Percentiles rank a stretch among this genome's conserved stretches.
These are phyloP conservation scores for Lypha dubia DNA, from an alignment of 2,888 invertebrate species.

Conservation along the genomic window DNA sequence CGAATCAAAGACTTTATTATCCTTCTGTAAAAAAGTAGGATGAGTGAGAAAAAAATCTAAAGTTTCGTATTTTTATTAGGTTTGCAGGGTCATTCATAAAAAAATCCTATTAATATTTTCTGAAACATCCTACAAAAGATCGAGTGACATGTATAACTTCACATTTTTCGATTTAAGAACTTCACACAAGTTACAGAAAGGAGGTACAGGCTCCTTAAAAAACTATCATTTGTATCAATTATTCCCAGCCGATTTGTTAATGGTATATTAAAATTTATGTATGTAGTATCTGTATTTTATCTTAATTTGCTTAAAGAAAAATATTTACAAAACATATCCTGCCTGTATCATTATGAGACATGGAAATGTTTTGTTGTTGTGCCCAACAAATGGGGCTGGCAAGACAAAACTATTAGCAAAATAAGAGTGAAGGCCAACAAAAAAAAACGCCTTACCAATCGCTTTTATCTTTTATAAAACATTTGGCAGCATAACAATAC, in stretches of 20 bases:
- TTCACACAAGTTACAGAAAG: too few relatives aligned
- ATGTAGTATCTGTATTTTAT: conserved; percentile 1
- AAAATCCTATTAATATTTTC: too few relatives aligned
- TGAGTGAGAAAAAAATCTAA: too few relatives aligned
- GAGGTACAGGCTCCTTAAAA: neutral
- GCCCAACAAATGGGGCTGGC: neutral
- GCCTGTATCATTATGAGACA: neutral
- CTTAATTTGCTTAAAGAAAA: conserved; percentile 8
- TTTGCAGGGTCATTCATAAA: too few relatives aligned
- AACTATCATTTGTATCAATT: neutral
- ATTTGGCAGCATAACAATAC: conserved; percentile 4
- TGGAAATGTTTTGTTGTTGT: conserved; percentile 24
- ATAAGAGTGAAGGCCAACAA: conserved; percentile 37
- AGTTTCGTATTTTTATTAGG: too few relatives aligned
- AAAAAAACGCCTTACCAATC: neutral
- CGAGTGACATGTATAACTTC: too few relatives aligned
- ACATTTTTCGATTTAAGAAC: too few relatives aligned
- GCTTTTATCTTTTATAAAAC: neutral
- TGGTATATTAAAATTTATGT: neutral
- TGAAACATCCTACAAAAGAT: too few relatives aligned
- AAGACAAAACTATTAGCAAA: conserved; percentile 8
- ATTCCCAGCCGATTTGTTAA: neutral
- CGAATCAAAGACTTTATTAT: too few relatives aligned
- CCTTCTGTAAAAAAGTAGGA: too few relatives aligned
- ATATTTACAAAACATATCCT: neutral